Base-by-base conservation (phyloP, 2,888 invertebrate species). In the Campopleginae sp. region DNA sequence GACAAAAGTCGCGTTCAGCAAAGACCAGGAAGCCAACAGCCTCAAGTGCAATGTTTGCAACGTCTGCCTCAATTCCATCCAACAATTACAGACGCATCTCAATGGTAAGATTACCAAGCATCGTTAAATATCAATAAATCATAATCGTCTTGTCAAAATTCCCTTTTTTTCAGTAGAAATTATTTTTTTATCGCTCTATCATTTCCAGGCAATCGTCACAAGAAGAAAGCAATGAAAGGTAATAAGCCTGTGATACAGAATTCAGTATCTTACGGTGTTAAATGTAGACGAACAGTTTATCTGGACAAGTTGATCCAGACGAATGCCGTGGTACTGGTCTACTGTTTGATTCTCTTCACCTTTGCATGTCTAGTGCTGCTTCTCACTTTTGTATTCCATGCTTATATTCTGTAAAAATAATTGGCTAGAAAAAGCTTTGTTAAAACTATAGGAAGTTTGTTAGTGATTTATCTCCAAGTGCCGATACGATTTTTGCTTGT, bases 51-150 rank as follows among this genome's bases (percentile, higher is more conserved):
- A 94, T 82, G 92, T 94, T 14, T 95, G 94, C 89, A 94, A 93
- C 87, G 94, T 94, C 58, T 93, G 93, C 82, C 91, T 94, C 33
- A 95, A 95, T 88, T 95, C 94, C 2, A 93, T 94, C 80, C 93
- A 94, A 70, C 94, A 95, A 86, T 91, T 94, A 8, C 94, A 94
- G 88, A 94, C 94, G 87, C 94, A 94, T 89, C 89, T 94, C 44
- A 94, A 93, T 87, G 93, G 93, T 93, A 92, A 61, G 42, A 58
- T 14, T 58, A 38, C 23, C 27, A 0, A 58, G n/a, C 61, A 68
- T 63, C 5, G 5, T 17, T n/a, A 0, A 6, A 17, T 6, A 10
- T 31, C 23, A 33, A 27, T 1, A 63, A 51, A 51, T 19, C 17
- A 48, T n/a, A 10, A n/a, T 23, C 23, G 0, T 8, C 10, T 0